phyloP scores from a whole-genome alignment of 2,113 vertebrate species.

The Porphyrio hochstetteri region DNA sequence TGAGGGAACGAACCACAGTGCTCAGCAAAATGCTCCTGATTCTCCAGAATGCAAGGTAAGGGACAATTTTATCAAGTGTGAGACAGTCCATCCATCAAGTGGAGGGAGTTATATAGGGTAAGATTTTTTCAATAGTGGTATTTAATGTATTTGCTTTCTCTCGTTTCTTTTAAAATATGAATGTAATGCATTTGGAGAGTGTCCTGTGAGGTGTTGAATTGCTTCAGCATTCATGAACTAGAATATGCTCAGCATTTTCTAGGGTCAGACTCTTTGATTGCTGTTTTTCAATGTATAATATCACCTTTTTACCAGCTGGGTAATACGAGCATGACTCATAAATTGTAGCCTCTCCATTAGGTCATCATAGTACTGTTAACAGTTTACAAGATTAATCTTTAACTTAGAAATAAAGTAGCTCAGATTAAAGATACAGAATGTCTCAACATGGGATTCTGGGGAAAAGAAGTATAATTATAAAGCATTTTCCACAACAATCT shows the following conservation, averaged over 20 bases:
- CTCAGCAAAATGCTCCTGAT: background rate
- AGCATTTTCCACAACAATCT: background rate
- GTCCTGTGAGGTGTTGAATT: background rate
- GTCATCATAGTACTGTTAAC: background rate
- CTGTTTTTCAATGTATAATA: background rate
- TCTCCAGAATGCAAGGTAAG: conserved; percentile 48
- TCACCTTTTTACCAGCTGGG: background rate
- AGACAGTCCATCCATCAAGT: background rate
- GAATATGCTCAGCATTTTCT: background rate
- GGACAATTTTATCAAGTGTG: background rate
- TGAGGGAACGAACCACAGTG: background rate
- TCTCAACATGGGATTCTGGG: background rate
- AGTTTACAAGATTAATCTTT: background rate
- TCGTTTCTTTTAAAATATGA: background rate
- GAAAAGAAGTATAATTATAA: background rate
- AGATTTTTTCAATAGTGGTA: background rate
- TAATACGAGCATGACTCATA: background rate
- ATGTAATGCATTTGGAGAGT: background rate
- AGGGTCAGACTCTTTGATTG: background rate
- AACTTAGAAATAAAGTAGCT: background rate
- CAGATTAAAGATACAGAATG: background rate
- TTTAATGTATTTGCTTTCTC: background rate
- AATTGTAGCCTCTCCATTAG: background rate
- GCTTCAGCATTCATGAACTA: background rate
- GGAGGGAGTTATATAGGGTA: background rate